Base-by-base conservation (phyloP, 2,888 invertebrate species). In the Drymonia ruficornis region DNA sequence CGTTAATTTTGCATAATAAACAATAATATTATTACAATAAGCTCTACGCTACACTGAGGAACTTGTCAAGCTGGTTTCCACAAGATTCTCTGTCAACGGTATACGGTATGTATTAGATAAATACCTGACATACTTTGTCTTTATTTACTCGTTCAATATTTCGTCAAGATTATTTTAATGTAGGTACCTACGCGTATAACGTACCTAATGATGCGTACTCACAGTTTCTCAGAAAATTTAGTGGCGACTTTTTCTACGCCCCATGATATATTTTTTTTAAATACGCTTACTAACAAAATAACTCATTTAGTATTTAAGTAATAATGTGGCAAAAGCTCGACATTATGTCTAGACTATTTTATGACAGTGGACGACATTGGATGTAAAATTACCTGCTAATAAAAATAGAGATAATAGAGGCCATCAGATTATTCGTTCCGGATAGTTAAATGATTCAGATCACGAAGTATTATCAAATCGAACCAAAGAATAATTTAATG, bases 341-440 rank as follows among this genome's bases (percentile, higher is more conserved):
- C 31, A 45, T 16, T 23, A 16, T 48, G 44, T 29, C 43, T 36
- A 44, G 55, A 55, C 31, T n/a, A 52, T 18, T 47, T 38, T 31
- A 16, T 46, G 29, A 15, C 8, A 29, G n/a, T 31, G 18, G 43
- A 31, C 50, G 43, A 31, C 29, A 43, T 18, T 48, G 28, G n/a
- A 11, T 13, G 23, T 42, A 28, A 45, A 45, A 5, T 45, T 13
- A 28, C 13, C 28, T 46, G 15, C 29, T 29, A 45, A 29, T 46
- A 46, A 28, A 46, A 46, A 23, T 13, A 5, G 1, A 4, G 12
- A 23, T 23, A 16, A 18, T 42, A 16, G 16, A 13, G 23, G 44
- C 44, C 7, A 44, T 13, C 23, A 11, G 16, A n/a, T 12, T 19
- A 43, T 19, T 13, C 4, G 19, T 43, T 43, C n/a, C 9, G 19